Conservation (phyloP, 2,113 vertebrate genomes). For the Salminus brasiliensis region DNA sequence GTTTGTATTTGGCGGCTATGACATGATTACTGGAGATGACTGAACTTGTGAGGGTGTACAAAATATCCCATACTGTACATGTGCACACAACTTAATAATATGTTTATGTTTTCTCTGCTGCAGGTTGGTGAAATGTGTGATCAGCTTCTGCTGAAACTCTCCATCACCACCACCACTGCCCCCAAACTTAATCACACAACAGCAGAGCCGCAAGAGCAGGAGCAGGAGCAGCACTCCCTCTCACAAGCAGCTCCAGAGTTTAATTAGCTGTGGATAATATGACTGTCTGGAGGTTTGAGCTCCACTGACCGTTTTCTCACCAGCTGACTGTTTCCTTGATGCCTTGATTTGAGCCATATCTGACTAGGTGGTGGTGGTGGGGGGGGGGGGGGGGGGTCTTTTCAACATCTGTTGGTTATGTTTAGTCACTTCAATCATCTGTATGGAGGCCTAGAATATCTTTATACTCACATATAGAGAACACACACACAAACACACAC, state of each 20-base stretch:
- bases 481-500: neutral
- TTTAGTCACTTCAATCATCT: neutral
- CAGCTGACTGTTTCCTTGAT: constrained; percentile 39
- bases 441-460: neutral
- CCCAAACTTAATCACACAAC: constrained; percentile 79
- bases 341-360: constrained; percentile 29
- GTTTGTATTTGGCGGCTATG: too few relatives aligned
- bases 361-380: constrained; percentile 6
- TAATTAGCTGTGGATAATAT: constrained; percentile 78
- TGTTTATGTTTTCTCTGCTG: constrained; percentile 64
- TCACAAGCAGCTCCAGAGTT: constrained; percentile 61
- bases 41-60: too few relatives aligned
- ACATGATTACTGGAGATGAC: too few relatives aligned
- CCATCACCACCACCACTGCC: too few relatives aligned
- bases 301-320: constrained; percentile 23
- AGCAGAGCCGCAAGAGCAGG: constrained; percentile 65
- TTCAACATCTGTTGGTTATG: constrained; percentile 21
- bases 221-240: constrained; percentile 30
- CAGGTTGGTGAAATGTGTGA: constrained; percentile 69
- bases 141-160: constrained; percentile 64
- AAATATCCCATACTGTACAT: too few relatives aligned
- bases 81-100: neutral
- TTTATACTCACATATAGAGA: too few relatives aligned
- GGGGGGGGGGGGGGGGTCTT: constrained; percentile 6
- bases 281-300: constrained; percentile 64